A percentile compares a stretch with the other conserved stretches of the same genome.
phyloP scores from a whole-genome alignment of 2,888 invertebrate genomes.

The Ariolimax columbianus region DNA sequence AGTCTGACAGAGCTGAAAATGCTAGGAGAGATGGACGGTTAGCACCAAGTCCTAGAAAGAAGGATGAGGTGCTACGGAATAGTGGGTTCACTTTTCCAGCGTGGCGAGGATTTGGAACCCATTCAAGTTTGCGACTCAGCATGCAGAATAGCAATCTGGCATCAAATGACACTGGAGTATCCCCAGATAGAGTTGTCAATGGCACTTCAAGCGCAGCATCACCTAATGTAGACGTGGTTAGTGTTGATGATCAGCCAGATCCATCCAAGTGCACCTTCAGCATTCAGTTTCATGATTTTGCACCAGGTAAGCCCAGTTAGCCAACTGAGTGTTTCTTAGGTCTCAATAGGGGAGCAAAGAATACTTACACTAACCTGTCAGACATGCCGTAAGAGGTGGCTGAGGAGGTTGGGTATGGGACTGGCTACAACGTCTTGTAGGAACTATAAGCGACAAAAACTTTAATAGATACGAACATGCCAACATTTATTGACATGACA shows the following conservation, averaged over 20 bases:
- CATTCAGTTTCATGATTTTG: conserved; percentile 50
- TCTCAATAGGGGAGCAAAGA: too few species aligned
- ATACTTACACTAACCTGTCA: too few species aligned
- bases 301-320: conserved; percentile 40
- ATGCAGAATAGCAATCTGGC: conserved; percentile 24
- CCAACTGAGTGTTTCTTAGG: too few species aligned
- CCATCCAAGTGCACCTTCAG: conserved; percentile 47
- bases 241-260: conserved; percentile 49
- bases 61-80: conserved; percentile 48
- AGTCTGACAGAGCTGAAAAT: conserved; percentile 52
- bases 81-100: conserved; percentile 46
- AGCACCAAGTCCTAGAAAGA: conserved; percentile 49
- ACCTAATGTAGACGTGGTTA: conserved; percentile 51
- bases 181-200: conserved; percentile 38
- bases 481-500: too few species aligned
- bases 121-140: conserved; percentile 28
- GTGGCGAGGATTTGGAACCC: conserved; percentile 17
- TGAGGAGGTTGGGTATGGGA: too few species aligned
- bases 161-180: conserved; percentile 14
- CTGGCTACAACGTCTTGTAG: too few species aligned
- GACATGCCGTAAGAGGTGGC: too few species aligned
- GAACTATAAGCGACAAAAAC: too few species aligned
- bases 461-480: too few species aligned
- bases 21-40: conserved; percentile 46
- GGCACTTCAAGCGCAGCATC: conserved; percentile 42